Evolutionary conservation across 2,113 vertebrate species (phyloP).

Genomic region (Sphyrna mokarran): DNA sequence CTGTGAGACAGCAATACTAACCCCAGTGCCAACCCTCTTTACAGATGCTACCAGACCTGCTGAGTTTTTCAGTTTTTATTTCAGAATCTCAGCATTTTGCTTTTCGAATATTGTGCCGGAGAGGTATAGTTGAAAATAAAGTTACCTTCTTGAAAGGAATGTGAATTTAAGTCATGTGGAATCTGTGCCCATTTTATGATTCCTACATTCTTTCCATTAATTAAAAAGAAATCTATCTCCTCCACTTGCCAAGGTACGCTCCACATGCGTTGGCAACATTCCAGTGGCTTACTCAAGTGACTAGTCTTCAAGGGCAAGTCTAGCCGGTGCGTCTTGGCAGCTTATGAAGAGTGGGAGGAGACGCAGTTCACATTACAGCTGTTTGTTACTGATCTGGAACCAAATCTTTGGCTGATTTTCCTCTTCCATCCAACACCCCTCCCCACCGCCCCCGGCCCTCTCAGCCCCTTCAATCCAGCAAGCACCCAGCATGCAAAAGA

Average conservation of each 20-base stretch:
- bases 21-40: too few species aligned
- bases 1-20: too few species aligned
- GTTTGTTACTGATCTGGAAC: neutral
- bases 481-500: neutral
- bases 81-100: too few species aligned
- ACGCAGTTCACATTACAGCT: neutral
- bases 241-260: neutral
- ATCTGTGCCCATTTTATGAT: neutral
- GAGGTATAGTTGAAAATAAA: neutral
- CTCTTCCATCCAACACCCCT: neutral
- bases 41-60: too few species aligned
- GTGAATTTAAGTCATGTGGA: neutral
- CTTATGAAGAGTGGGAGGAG: neutral
- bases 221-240: neutral
- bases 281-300: neutral
- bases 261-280: neutral
- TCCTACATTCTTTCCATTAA: neutral
- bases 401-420: neutral
- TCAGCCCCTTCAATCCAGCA: neutral
- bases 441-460: neutral
- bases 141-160: neutral
- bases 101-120: neutral
- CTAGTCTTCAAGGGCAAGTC: neutral
- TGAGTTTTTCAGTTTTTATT: too few species aligned
- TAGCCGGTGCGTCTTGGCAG: neutral